phyloP scores from a whole-genome alignment of 2,113 vertebrate genomes.

The Lipophrys pholis region DNA sequence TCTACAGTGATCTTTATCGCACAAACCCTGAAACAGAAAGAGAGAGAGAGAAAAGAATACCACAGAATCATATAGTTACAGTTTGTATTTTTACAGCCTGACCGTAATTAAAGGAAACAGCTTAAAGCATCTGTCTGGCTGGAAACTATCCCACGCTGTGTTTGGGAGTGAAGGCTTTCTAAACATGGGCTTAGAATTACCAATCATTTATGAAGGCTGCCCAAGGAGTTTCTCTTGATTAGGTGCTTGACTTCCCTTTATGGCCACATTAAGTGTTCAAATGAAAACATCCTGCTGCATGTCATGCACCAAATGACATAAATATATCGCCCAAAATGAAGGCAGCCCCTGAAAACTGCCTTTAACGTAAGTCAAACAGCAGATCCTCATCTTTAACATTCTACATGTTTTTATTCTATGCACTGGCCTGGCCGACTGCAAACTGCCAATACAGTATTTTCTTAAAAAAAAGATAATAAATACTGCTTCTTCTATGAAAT shows the following conservation, averaged over 20 bases:
- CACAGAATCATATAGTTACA: slow-evolving; percentile 64
- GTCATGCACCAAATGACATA: slow-evolving; percentile 15
- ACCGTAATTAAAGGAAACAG: slow-evolving; percentile 76
- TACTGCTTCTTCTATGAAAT: no score
- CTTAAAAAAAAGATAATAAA: no score
- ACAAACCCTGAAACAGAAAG: slow-evolving; percentile 39
- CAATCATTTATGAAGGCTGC: slow-evolving; percentile 60
- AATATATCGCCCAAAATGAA: slow-evolving; percentile 12
- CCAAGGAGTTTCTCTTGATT: slow-evolving; percentile 70
- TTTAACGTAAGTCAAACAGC: not conserved
- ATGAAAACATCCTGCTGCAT: slow-evolving; percentile 39
- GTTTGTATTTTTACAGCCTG: slow-evolving; percentile 67
- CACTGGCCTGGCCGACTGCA: no score
- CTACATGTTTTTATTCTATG: no score
- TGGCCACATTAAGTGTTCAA: slow-evolving; percentile 60
- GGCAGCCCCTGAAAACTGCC: slow-evolving; percentile 14
- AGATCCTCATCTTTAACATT: no score
- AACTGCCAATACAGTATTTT: no score
- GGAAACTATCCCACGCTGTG: slow-evolving; percentile 55
- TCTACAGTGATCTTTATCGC: slow-evolving; percentile 59
- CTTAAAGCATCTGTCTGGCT: slow-evolving; percentile 50
- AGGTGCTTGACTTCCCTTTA: slow-evolving; percentile 46
- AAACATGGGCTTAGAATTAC: slow-evolving; percentile 63
- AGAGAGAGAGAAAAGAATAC: slow-evolving; percentile 20
- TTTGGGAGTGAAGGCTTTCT: slow-evolving; percentile 45